Conservation (phyloP, 2,113 vertebrate genomes). For the Oenanthe melanoleuca region DNA sequence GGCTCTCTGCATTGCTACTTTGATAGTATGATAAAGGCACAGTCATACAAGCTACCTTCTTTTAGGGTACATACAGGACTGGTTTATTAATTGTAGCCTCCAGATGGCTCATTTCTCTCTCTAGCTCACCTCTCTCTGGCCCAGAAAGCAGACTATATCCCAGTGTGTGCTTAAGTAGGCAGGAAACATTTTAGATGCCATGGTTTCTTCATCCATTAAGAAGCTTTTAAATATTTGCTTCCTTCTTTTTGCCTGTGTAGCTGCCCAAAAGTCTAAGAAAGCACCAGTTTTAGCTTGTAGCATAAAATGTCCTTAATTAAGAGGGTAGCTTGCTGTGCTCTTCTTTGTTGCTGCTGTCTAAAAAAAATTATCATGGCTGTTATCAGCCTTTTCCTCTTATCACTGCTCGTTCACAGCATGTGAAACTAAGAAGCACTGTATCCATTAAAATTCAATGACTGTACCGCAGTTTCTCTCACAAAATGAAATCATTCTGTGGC, state of each 20-base stretch:
- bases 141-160: neutral
- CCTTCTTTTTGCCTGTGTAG: too few species aligned
- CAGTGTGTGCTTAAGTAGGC: neutral
- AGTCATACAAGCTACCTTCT: neutral
- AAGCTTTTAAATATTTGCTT: constrained; percentile 3
- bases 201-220: neutral
- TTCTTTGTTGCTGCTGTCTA: neutral
- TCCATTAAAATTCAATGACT: neutral
- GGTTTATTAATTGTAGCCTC: neutral
- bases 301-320: neutral
- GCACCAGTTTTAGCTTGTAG: neutral
- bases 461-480: neutral
- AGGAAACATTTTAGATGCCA: neutral
- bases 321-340: neutral
- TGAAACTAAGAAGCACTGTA: neutral
- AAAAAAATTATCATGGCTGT: neutral
- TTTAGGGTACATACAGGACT: neutral
- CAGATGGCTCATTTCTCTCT: neutral
- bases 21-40: neutral
- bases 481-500: neutral
- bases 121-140: neutral
- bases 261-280: too few species aligned
- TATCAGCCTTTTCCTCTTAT: neutral
- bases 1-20: neutral
- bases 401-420: neutral